Base-by-base conservation (phyloP, 2,797 vertebrate species). In the Tolypeutes matacus region DNA sequence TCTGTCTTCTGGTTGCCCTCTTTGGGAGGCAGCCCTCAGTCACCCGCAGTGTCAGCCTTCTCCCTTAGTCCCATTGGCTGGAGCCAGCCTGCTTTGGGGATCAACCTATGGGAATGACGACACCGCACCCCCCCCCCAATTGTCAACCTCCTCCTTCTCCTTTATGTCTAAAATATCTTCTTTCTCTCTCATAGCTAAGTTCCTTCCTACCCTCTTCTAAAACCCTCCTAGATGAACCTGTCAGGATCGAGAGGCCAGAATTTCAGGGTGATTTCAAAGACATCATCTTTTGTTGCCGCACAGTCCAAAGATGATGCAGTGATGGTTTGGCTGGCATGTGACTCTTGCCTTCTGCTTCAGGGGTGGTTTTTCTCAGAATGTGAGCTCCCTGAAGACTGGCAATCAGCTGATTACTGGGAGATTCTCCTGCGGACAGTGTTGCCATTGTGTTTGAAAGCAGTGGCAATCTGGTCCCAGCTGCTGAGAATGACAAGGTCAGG, bases 321-420 rank as follows among this genome's bases (percentile, higher is more conserved):
- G 5, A 56, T 42, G 80, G 27, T 4, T 82, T 51, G 1, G 1
- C 36, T 83, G 80, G 29, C 60, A 64, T 67, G 86, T 83, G 78
- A 29, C 39, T 42, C 39, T 65, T 83, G 25, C 13, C 36, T 21
- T 85, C 49, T 89, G 36, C 89, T 95, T 91, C 17, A 58, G 17
- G 53, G 46, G 39, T 65, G 29, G 42, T 21, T 89, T 89, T 21
- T 84, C 73, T 91, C 56, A 84, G 76, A 93, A 72, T 56, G 53
- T 78, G 39, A 81, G 14, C 62, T 92, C 56, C 42, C 31, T 80
- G 17, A 86, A 88, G 34, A 67, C 31, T 69, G 62, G 36, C 25
- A 27, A 51, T 92, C 17, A 8, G 12, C 39, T 81, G 80, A 53
- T 14, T 96, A 39, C 92, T 76, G 39, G 34, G 56, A 89, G 69